Conservation (phyloP, 2,797 vertebrate genomes). For the Sciurus carolinensis region DNA sequence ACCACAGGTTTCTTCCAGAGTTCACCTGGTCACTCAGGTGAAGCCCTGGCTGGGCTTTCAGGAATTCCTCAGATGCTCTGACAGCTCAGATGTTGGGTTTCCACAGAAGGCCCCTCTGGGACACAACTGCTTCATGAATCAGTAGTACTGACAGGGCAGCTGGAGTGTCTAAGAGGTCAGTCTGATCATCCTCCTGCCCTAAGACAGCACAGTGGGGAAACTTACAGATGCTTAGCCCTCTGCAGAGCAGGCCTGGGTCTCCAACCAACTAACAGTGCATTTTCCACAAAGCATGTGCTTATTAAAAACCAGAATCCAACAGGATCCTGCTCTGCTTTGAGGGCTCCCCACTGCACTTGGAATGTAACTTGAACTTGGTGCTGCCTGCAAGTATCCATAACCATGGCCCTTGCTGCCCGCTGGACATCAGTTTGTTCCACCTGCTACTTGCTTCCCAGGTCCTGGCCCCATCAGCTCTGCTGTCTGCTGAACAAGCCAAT, state of each 20-base stretch:
- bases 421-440: no score
- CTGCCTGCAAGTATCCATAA: neutral
- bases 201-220: fast-evolving
- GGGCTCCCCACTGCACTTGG: neutral
- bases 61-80: neutral
- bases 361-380: neutral
- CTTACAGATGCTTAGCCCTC: neutral
- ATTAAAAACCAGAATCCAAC: fast-evolving
- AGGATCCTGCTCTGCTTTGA: neutral
- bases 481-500: neutral
- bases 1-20: neutral
- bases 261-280: neutral
- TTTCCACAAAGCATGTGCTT: neutral
- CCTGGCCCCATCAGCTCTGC: neutral
- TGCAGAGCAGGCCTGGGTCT: neutral
- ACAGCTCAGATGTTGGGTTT: neutral
- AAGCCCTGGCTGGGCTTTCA: neutral
- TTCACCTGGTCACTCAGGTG: neutral
- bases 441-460: no score
- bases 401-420: neutral
- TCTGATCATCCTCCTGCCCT: neutral
- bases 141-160: neutral
- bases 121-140: neutral
- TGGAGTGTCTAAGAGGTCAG: neutral
- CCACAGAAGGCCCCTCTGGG: neutral